Evolutionary conservation across 2,113 vertebrate genomes (phyloP).

Genomic region (Gorsachius goisagi): DNA sequence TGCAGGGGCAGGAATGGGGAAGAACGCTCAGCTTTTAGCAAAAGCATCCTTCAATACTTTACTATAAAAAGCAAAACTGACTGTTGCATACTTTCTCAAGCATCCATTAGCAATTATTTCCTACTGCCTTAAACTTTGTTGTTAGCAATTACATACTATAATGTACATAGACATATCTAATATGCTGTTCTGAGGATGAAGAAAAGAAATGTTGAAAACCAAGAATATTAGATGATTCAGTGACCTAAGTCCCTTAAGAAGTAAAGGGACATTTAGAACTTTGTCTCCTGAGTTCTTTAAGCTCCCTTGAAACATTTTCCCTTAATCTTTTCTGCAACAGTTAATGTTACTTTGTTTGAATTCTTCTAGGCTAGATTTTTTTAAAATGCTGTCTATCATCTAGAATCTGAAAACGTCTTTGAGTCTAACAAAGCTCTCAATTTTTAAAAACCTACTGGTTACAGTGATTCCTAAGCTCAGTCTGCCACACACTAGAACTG

Average conservation of each 20-base stretch:
- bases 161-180: not conserved
- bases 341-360: not conserved
- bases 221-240: not conserved
- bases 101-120: not conserved
- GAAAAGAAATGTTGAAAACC: not conserved
- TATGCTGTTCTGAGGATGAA: not conserved
- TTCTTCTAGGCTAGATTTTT: not conserved
- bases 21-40: not conserved
- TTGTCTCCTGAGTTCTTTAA: not conserved
- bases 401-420: not conserved
- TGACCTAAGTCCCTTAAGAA: not conserved
- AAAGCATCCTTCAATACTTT: not conserved
- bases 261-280: not conserved
- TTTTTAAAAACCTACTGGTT: not conserved
- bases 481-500: not conserved
- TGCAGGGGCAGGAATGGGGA: not conserved
- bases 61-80: not conserved
- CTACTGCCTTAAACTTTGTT: not conserved
- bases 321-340: not conserved
- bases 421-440: not conserved
- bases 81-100: not conserved
- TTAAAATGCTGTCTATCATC: not conserved
- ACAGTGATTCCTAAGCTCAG: not conserved
- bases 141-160: not conserved
- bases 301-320: not conserved